Evolutionary conservation across 2,888 invertebrate species (phyloP), one percentile per base, ranked within the genome.

Genomic region (Drosophila borborema): DNA sequence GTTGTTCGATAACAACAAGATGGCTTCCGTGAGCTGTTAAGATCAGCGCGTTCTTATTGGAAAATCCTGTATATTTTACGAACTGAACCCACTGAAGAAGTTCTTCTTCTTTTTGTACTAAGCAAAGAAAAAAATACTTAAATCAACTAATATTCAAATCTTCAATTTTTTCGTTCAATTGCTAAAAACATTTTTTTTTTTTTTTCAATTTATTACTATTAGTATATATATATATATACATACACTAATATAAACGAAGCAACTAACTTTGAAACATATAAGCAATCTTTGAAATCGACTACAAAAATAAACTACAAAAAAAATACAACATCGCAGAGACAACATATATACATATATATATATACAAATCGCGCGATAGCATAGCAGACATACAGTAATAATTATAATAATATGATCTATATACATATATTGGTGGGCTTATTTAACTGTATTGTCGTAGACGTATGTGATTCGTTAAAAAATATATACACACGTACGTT

Each of bases 271-370:
- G 86, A 86, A 91, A 91, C 86, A 79, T 81, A 90, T 86, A 91
- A 91, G 91, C 92, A 91, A 91, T 91, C 89, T 90, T 84, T 82
- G 58, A 84, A 79, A 82, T 83, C 86, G 90, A 89, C 83, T 85
- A 80, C 81, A 71, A 60, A 41, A 58, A 36, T 46, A 64, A 64
- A 63, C 46, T 72, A 62, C 66, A 69, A 46, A 62, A 69, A 66
- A 46, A 53, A 67, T 59, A 67, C 48, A 59, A 61, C 68, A 72
- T 66, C 53, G 53, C 75, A 69, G 63, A 69, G 60, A 78, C 72
- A 71, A 69, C 20, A 69, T 36, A 64, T 41, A 64, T 63, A 23
- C 28, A 46, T 28, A 64, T 40, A 28, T 38, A 36, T 12, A 38
- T 14, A 51, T 12, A 71, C 48, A 76, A 65, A 53, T 28, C 23